Base-by-base conservation (phyloP, 2,113 vertebrate species). In the Paratilapia polleni region DNA sequence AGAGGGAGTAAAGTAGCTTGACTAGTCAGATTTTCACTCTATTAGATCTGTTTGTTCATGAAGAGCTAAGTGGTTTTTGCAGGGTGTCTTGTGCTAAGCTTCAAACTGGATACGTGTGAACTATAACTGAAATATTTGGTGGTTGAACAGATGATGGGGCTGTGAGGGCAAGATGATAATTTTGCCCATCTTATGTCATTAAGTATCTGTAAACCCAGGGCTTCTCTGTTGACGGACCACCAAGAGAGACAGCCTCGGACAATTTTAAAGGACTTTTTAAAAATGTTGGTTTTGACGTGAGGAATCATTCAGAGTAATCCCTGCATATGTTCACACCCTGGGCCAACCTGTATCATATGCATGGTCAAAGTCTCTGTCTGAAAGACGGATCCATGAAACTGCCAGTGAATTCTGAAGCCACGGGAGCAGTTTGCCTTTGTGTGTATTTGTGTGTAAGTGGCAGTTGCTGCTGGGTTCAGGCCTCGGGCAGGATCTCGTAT, bases 1-100 rank as follows among this genome's bases (percentile, higher is more conserved):
- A 91, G 79, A 77, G 63, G 62, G 81, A 91, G 86, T 82, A 85
- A 93, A 92, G 92, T 91, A 91, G 90, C 88, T 87, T 56, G 81
- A 89, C 88, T 58, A 76, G 87, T 92, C 88, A 78, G 87, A 87
- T 92, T 92, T 90, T 90, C 82, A 38, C 85, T 88, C 70, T 47
- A 70, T 78, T 89, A 79, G 83, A 91, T 82, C 57, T 88, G 81
- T 89, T 91, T 91, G 84, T 89, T 94, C 76, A 63, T 77, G 78
- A 76, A 47, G 62, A 85, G 87, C 82, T 90, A 87, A 90, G 86
- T 84, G 90, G 77, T 81, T 92, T 73, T 90, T 83, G 49, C 24
- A 8, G 82, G 34, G 56, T 19, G 24, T 79, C 62, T 66, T 15
- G 56, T 76, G 73, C 59, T 57, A 31, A 80, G 84, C 86, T 38